phyloP scores from a whole-genome alignment of 2,797 vertebrate genomes.

The Anguilla obscura region DNA sequence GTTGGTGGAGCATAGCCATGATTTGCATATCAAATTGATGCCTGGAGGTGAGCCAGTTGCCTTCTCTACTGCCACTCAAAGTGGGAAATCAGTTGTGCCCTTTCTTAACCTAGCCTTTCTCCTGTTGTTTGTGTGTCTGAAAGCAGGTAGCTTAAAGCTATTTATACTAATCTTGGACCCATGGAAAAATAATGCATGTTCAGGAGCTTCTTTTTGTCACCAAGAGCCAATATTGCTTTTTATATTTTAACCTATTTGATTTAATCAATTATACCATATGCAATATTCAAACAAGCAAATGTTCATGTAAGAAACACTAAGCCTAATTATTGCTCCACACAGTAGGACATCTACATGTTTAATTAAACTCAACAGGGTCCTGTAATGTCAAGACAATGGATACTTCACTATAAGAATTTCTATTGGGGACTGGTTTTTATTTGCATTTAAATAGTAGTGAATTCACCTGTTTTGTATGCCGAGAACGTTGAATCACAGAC shows the following conservation, averaged over 20 bases:
- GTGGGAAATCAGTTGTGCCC: background rate
- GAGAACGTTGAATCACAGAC: background rate
- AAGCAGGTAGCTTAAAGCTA: background rate
- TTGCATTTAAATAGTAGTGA: background rate
- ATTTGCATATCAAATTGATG: constrained; percentile 34
- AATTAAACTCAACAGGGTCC: background rate
- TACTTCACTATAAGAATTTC: background rate
- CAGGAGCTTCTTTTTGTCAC: background rate
- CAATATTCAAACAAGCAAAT: background rate
- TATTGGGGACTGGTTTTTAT: background rate
- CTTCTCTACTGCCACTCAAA: constrained; percentile 5
- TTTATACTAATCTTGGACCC: background rate
- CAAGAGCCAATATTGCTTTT: background rate
- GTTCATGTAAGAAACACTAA: background rate
- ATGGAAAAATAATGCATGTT: background rate
- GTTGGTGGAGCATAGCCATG: background rate
- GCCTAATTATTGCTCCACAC: background rate
- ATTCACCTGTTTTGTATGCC: background rate
- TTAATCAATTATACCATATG: background rate
- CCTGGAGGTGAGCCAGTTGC: constrained; percentile 9
- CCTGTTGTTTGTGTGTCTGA: background rate
- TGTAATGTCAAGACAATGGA: background rate
- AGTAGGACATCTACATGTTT: background rate
- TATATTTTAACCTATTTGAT: background rate
- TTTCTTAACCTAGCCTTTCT: background rate